phyloP scores from a whole-genome alignment of 2,113 vertebrate species.

The Megaceryle maxima region DNA sequence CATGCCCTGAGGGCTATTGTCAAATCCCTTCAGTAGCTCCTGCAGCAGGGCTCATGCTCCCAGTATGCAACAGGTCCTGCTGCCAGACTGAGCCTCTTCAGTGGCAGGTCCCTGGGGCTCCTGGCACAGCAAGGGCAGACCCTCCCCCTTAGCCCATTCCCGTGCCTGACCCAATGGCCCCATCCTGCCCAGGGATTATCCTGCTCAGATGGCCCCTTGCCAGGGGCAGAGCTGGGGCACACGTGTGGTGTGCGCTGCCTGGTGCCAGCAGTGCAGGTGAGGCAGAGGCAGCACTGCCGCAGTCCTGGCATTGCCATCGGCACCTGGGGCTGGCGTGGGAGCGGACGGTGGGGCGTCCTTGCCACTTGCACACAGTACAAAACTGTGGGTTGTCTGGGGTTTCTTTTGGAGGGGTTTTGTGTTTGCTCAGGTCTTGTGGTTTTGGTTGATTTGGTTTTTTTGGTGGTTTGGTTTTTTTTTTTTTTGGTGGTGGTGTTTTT shows the following conservation, averaged over 20 bases:
- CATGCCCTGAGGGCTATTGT: slow-evolving; percentile 82
- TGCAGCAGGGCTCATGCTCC: neutral
- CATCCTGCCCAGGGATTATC: neutral
- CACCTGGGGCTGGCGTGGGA: neutral
- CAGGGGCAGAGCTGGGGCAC: neutral
- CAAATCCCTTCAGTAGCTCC: slow-evolving; percentile 77
- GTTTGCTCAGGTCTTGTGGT: neutral
- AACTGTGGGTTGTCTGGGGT: neutral
- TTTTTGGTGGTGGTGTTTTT: neutral
- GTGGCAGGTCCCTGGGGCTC: neutral
- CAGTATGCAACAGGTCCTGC: neutral
- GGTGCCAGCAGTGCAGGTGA: neutral
- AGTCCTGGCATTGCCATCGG: neutral
- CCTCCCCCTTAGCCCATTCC: neutral
- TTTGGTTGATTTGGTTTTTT: neutral
- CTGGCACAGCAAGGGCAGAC: neutral
- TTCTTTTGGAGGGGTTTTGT: neutral
- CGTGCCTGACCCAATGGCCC: accelerated
- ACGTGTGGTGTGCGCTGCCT: accelerated
- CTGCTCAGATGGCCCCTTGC: neutral
- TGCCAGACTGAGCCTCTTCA: neutral
- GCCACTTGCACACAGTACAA: neutral
- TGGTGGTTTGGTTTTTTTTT: neutral
- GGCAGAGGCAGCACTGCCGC: neutral
- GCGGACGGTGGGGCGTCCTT: accelerated